A percentile compares a stretch with the other conserved stretches of the same genome.
phyloP scores from a whole-genome alignment of 2,797 vertebrate species.

The Hippopotamyrus pictus region DNA sequence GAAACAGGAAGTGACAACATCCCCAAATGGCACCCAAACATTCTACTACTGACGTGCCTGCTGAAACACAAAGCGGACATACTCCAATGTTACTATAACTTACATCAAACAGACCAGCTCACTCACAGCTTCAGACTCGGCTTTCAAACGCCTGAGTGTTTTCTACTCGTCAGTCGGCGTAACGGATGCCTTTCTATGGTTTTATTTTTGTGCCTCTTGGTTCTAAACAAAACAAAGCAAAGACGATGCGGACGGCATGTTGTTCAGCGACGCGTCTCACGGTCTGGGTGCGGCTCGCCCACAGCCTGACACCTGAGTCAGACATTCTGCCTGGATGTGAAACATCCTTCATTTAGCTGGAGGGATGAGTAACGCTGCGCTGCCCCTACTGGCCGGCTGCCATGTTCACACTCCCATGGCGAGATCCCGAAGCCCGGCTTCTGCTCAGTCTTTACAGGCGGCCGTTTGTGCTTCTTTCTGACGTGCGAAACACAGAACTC shows the following conservation, averaged over 20 bases:
- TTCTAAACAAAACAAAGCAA: not conserved
- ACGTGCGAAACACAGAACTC: not conserved
- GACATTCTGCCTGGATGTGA: slow-evolving; percentile 3
- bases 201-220: not conserved
- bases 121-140: not conserved
- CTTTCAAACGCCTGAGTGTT: not conserved
- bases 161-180: not conserved
- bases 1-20: not conserved
- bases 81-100: not conserved
- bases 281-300: not conserved
- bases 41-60: not conserved
- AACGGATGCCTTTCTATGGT: not conserved
- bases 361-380: not conserved
- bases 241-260: not conserved
- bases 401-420: not conserved
- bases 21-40: not conserved
- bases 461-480: not conserved
- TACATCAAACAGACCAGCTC: not conserved
- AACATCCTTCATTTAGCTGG: not conserved
- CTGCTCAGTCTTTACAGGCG: not conserved
- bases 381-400: not conserved
- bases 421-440: not conserved
- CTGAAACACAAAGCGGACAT: not conserved
- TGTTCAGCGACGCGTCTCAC: not conserved
- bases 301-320: not conserved